Evolutionary conservation across 2,797 vertebrate genomes (phyloP), one percentile per base, ranked within the genome.

Genomic region (Linurgus olivaceus): DNA sequence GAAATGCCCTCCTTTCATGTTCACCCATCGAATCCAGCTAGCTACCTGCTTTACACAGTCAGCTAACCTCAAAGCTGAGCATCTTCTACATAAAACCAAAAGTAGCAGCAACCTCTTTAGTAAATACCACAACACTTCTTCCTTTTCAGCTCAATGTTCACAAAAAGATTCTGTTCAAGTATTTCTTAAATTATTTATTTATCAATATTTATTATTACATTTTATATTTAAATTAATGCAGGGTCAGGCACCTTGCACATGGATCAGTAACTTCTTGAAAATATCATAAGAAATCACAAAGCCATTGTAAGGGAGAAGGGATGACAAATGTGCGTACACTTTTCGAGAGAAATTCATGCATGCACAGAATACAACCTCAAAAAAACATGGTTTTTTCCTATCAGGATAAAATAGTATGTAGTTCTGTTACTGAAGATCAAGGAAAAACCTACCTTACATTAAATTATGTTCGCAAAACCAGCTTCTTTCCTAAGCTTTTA

Each of bases 241-340:
- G 21, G 3, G 4, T 52, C 45, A 78, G 45, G 21, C 35, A 86
- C 19, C 28, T 72, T 68, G 24, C 26, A 82, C 31, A 37, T 7
- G 2, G 25, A 59, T 33, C 50, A 35, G 35, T 15, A 75, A 20
- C 38, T 75, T 76, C 55, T 33, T 48, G 12, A 68, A 75, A 78
- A 47, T 19, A 90, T 1, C 2, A 2, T 4, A 21, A 21, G 11
- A 50, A 77, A 20, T 47, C 58, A 65, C 78, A 81, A 78, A 84
- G 29, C 25, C n/a, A 38, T 31, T 2, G 0, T 50, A 78, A 86
- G 42, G 24, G 28, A 87, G 25, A 79, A 15, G 1, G 14, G 31
- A 48, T 6, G 2, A 35, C 2, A 2, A 74, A 5, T 1, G 0
- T 17, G 37, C 55, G 31, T 48, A 31, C 1, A 0, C 10, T 23